These are phyloP conservation scores for Atta colombica DNA, from an alignment of 1,140 invertebrate species.

Conservation along the genomic window DNA sequence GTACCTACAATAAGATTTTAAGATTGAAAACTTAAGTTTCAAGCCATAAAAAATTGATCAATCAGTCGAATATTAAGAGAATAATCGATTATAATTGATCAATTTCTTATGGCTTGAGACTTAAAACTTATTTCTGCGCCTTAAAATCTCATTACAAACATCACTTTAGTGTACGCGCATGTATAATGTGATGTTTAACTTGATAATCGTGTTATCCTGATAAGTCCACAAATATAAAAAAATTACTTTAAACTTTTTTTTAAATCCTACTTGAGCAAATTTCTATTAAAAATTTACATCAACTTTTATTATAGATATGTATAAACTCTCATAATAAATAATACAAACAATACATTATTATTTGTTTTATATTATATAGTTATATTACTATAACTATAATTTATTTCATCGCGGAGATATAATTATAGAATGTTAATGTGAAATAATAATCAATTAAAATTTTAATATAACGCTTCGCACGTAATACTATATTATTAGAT, in stretches of 20 bases:
- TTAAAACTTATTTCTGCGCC: no score
- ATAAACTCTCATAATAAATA: conserved; percentile 12
- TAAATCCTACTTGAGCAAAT: neutral
- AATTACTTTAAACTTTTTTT: neutral
- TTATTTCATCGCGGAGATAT: conserved; percentile 30
- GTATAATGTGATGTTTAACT: conserved; percentile 2
- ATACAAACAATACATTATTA: neutral
- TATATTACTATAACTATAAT: neutral
- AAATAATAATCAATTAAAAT: conserved; percentile 50
- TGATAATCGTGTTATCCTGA: neutral
- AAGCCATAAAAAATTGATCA: no score
- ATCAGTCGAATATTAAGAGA: no score
- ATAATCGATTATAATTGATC: no score
- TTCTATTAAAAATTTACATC: conserved; percentile 12
- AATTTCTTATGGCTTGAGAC: no score
- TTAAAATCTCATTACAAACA: no score
- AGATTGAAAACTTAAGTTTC: no score
- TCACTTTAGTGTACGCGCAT: no score
- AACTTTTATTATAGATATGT: neutral
- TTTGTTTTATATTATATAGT: conserved; percentile 29
- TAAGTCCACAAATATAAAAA: neutral
- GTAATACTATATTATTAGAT: conserved; percentile 26
- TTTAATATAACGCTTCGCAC: conserved; percentile 6
- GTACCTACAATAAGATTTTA: no score
- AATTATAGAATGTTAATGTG: conserved; percentile 35